Evolutionary conservation across 1,140 invertebrate species (phyloP).

Genomic region (Pseudomyrmex pallidus): DNA sequence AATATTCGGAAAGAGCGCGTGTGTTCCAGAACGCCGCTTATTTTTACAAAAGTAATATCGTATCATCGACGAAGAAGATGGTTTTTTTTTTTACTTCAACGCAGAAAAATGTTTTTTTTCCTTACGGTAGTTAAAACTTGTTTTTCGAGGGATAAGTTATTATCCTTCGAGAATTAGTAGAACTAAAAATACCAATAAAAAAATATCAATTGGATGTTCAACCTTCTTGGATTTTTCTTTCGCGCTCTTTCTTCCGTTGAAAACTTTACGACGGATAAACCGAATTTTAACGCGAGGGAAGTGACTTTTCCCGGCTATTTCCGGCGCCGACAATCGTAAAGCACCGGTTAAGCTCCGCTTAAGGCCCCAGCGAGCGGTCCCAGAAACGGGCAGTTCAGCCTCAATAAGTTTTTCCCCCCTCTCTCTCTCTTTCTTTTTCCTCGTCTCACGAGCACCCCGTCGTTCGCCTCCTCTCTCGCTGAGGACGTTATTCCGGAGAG

Average conservation of each 20-base stretch:
- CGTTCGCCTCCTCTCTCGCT: background rate
- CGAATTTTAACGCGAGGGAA: background rate
- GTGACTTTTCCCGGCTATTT: constrained; percentile 62
- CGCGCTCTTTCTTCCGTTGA: no score
- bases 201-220: no score
- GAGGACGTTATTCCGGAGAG: constrained; percentile 58
- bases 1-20: background rate
- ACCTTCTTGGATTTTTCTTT: no score
- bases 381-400: constrained; percentile 40
- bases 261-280: background rate
- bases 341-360: constrained; percentile 5
- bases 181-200: no score
- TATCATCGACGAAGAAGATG: no score
- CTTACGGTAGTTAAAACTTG: background rate
- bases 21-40: background rate
- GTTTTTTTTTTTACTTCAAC: background rate
- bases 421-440: background rate
- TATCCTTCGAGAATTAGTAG: no score
- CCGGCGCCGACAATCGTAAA: constrained; percentile 29
- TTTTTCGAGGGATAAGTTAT: no score
- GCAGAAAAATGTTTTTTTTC: background rate
- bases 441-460: background rate
- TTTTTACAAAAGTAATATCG: no score
- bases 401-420: background rate
- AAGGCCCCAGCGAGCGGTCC: constrained; percentile 18